A percentile compares a stretch with the other conserved stretches of the same genome.
Evolutionary conservation across 2,797 vertebrate genomes (phyloP).

Genomic region (Buphagus erythrorhynchus): DNA sequence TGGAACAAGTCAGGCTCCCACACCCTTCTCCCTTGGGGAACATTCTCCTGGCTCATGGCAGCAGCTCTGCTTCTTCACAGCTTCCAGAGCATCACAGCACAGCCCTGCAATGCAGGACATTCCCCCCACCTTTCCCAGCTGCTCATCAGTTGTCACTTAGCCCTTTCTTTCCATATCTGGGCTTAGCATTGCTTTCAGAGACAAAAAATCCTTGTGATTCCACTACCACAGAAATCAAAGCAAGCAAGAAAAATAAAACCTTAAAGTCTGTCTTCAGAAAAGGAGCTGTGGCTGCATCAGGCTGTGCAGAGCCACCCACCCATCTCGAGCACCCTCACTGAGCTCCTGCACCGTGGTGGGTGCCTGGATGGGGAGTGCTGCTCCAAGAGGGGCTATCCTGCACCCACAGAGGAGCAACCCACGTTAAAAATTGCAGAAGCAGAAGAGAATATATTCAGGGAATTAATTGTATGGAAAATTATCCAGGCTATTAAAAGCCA

Average conservation of each 20-base stretch:
- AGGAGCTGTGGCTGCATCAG: neutral
- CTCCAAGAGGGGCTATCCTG: neutral
- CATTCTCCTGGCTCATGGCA: neutral
- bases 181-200: neutral
- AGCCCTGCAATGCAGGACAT: neutral
- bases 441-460: slow-evolving; percentile 40
- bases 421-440: neutral
- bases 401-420: neutral
- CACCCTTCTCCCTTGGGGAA: neutral
- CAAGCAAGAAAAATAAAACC: neutral
- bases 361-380: neutral
- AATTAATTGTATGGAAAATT: slow-evolving; percentile 73
- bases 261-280: neutral
- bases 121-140: neutral
- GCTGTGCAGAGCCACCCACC: neutral
- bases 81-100: neutral
- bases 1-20: fast-evolving
- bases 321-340: neutral
- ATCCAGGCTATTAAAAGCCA: slow-evolving; percentile 69
- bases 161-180: neutral
- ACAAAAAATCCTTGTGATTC: slow-evolving; percentile 30
- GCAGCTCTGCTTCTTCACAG: neutral
- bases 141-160: neutral
- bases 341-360: fast-evolving
- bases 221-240: slow-evolving; percentile 11